Conservation (phyloP, 2,888 invertebrate genomes). For the Acleris literana region DNA sequence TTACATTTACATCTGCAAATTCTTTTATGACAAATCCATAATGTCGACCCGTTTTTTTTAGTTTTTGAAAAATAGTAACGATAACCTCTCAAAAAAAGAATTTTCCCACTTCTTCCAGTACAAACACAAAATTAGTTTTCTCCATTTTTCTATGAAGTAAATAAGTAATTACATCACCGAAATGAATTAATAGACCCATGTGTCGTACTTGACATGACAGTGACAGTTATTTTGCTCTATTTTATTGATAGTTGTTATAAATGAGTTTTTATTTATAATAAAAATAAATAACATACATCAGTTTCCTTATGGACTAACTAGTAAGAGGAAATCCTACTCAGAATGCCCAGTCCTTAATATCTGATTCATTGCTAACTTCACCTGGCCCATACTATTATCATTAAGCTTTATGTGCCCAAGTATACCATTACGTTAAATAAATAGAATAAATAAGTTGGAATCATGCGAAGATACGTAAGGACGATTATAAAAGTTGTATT, state of each 20-base stretch:
- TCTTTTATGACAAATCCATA: too few relatives aligned
- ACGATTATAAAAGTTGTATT: background rate
- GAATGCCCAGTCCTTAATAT: background rate
- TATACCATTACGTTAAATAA: background rate
- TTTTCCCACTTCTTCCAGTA: background rate
- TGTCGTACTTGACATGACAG: background rate
- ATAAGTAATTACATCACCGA: background rate
- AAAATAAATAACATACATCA: background rate
- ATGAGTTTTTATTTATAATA: background rate
- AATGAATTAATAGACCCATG: background rate
- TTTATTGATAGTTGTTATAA: constrained; percentile 1
- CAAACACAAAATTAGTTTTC: background rate
- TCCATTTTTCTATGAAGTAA: too few relatives aligned
- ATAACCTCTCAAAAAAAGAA: too few relatives aligned
- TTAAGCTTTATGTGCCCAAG: background rate
- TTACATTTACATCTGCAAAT: background rate
- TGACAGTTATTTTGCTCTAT: background rate
- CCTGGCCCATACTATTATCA: background rate
- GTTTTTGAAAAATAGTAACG: too few relatives aligned
- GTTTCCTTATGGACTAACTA: background rate
- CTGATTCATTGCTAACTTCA: background rate
- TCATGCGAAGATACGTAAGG: background rate
- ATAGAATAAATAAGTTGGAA: background rate
- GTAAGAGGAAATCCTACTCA: background rate
- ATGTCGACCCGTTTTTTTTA: too few relatives aligned